phyloP scores from a whole-genome alignment of 2,797 vertebrate genomes.

The Argya squamiceps region DNA sequence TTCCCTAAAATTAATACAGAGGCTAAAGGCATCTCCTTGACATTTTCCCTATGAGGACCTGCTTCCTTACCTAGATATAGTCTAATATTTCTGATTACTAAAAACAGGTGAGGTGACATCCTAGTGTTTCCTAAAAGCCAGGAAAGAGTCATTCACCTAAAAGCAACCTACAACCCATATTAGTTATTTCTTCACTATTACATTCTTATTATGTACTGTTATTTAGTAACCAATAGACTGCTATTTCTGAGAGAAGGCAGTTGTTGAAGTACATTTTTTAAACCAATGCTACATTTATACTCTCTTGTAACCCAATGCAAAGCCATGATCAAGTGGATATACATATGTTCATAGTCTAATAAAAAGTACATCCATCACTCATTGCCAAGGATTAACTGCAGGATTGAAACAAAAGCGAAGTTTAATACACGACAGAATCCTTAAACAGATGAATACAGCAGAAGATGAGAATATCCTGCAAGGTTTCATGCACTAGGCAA shows the following conservation, averaged over 20 bases:
- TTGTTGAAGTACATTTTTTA: background rate
- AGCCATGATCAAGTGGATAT: background rate
- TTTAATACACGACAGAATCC: background rate
- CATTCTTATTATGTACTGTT: background rate
- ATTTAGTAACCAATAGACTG: background rate
- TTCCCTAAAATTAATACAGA: background rate
- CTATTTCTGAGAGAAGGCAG: background rate
- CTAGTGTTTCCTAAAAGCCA: background rate
- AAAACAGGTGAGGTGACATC: background rate
- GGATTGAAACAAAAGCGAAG: background rate
- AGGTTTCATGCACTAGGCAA: background rate
- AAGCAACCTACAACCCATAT: background rate
- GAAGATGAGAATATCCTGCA: background rate
- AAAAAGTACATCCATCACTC: background rate
- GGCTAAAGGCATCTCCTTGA: background rate
- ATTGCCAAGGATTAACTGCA: background rate
- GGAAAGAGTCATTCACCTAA: background rate
- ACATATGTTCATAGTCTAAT: background rate
- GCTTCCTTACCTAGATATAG: background rate
- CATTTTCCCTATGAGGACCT: background rate
- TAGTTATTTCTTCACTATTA: background rate
- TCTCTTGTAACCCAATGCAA: background rate
- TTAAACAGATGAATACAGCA: background rate
- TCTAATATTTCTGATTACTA: background rate
- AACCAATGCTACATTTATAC: background rate